Conservation (phyloP, 2,888 invertebrate species). For the Bugula neritina region DNA sequence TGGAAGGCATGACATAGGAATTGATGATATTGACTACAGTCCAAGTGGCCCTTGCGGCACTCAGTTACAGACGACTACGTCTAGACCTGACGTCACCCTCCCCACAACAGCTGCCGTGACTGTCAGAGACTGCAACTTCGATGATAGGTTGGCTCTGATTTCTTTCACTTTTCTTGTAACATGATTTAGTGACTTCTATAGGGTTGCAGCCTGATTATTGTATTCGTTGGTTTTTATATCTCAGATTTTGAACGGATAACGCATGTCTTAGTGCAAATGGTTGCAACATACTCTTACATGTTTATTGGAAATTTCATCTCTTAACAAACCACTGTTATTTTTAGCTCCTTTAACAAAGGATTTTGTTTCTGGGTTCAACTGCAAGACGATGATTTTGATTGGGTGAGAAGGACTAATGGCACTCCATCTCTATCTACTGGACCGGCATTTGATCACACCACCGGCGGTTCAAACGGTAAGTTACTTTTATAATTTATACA, state of each 20-base stretch:
- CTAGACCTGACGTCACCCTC: background rate
- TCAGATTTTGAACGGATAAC: no score
- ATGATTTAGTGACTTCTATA: no score
- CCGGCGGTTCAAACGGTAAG: conserved; percentile 2
- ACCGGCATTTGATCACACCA: conserved; percentile 28
- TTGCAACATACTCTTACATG: no score
- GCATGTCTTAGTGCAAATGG: no score
- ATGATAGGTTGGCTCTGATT: conserved; percentile 4
- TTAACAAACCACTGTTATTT: no score
- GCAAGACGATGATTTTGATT: conserved; percentile 27
- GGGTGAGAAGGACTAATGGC: conserved; percentile 33
- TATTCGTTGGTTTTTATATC: no score
- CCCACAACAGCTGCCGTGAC: background rate
- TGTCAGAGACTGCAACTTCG: conserved; percentile 8
- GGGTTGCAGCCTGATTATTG: no score
- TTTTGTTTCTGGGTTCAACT: conserved; percentile 22
- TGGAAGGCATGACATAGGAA: conserved; percentile 43
- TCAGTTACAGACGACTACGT: background rate
- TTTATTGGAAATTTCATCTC: no score
- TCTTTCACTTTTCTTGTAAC: no score
- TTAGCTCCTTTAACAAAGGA: background rate
- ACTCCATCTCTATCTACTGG: conserved; percentile 26
- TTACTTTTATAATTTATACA: no score
- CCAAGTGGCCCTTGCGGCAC: conserved; percentile 28
- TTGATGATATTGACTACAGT: conserved; percentile 49